Evolutionary conservation across 2,888 invertebrate species (phyloP).

Genomic region (Steinernema scapterisci): DNA sequence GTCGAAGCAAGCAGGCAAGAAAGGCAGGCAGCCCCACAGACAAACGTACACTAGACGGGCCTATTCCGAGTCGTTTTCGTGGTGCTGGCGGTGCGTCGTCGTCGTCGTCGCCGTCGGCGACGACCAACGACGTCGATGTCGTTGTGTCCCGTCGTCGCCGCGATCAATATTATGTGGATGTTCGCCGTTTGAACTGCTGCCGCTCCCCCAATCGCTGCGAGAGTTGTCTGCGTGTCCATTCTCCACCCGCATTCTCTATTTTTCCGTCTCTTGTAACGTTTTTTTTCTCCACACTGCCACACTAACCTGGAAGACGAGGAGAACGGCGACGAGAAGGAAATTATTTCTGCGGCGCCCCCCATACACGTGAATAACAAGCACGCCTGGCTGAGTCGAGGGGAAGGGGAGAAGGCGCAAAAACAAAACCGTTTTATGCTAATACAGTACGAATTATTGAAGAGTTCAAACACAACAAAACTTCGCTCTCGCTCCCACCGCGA

Average conservation of each 20-base stretch:
- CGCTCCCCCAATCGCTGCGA: conserved; percentile 27
- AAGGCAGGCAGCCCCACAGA: background rate
- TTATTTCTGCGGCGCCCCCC: too few species aligned
- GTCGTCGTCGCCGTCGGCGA: background rate
- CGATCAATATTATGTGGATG: conserved; percentile 28
- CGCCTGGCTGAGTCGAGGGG: too few species aligned
- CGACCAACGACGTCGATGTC: conserved; percentile 17
- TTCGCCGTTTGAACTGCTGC: conserved; percentile 31
- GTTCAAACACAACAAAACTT: background rate
- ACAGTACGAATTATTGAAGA: conserved; percentile 9
- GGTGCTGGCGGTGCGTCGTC: background rate
- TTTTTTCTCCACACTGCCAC: background rate
- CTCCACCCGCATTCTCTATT: conserved; percentile 9
- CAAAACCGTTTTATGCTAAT: conserved; percentile 22
- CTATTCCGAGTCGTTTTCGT: conserved; percentile 27
- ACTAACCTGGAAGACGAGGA: background rate
- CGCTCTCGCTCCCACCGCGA: conserved; percentile 29
- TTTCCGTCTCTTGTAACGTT: background rate
- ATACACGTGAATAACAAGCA: too few species aligned
- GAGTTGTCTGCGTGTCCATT: conserved; percentile 30
- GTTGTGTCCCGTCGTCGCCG: background rate
- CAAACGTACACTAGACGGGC: conserved; percentile 26
- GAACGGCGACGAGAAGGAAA: too few species aligned
- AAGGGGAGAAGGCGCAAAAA: background rate
- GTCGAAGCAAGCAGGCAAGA: conserved; percentile 21